Percentiles rank a stretch among this genome's conserved stretches.
Conservation (phyloP, 2,888 invertebrate genomes). For the Drosophila nr. fundita region DNA sequence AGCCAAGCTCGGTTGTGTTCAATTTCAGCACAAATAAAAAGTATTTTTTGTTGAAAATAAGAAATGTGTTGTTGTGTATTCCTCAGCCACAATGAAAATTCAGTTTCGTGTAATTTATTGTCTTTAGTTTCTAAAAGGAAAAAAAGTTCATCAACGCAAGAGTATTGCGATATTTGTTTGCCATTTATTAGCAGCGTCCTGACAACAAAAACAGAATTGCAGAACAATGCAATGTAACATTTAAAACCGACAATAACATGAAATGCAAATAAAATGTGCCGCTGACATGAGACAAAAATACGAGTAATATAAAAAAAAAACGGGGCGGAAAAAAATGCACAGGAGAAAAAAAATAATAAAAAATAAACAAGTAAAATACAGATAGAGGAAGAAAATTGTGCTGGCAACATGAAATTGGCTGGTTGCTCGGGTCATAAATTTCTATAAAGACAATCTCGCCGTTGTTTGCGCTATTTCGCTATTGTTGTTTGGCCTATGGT, state of each 20-base stretch:
- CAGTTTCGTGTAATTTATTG: constrained; percentile 2
- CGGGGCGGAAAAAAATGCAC: constrained; percentile 19
- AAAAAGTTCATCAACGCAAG: constrained; percentile 12
- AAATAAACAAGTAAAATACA: background rate
- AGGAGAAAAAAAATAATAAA: constrained; percentile 6
- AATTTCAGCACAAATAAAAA: background rate
- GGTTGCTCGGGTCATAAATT: constrained; percentile 70
- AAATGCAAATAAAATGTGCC: constrained; percentile 55
- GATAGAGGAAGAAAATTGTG: constrained; percentile 13
- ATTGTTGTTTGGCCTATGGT: constrained; percentile 22
- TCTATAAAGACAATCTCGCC: constrained; percentile 57
- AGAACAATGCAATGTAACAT: constrained; percentile 56
- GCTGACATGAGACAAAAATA: constrained; percentile 36
- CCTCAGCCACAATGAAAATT: constrained; percentile 1
- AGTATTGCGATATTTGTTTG: constrained; percentile 34
- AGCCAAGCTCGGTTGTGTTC: background rate
- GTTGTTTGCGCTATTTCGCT: constrained; percentile 49
- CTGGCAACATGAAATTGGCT: constrained; percentile 74
- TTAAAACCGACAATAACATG: constrained; percentile 55
- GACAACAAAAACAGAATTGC: constrained; percentile 21
- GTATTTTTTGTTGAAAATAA: background rate
- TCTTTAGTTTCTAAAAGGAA: constrained; percentile 1
- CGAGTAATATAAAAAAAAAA: constrained; percentile 8
- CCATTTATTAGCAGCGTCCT: constrained; percentile 4
- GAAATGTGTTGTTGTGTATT: background rate